phyloP scores from a whole-genome alignment of 2,888 invertebrate species.

The Ichneumoninae sp. region DNA sequence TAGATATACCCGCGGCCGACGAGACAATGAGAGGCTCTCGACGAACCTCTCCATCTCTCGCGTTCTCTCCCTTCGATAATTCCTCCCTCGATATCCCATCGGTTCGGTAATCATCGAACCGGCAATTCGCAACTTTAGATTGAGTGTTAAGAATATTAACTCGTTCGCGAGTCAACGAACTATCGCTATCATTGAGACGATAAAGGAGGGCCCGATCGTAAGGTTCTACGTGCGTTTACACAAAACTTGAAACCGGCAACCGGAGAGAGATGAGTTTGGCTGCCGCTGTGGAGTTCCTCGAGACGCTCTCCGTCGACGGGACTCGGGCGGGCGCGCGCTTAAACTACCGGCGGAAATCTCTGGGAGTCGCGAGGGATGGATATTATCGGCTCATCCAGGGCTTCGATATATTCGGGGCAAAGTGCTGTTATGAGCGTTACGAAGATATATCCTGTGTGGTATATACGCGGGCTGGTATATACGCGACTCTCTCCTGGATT shows the following conservation, averaged over 20 bases:
- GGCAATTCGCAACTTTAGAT: constrained; percentile 57
- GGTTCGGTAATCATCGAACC: constrained; percentile 48
- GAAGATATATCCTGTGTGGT: not conserved
- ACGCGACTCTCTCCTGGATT: not conserved
- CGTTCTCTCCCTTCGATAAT: constrained; percentile 26
- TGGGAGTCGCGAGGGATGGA: constrained; percentile 26
- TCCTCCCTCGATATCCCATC: constrained; percentile 17
- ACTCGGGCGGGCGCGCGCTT: not conserved
- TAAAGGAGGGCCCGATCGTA: not conserved
- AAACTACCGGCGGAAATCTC: constrained; percentile 30
- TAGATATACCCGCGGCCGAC: not conserved
- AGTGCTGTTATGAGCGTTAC: constrained; percentile 15
- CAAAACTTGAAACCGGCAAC: constrained; percentile 44
- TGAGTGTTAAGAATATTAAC: constrained; percentile 55
- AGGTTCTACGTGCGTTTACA: constrained; percentile 48
- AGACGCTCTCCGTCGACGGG: constrained; percentile 24
- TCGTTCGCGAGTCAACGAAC: constrained; percentile 57
- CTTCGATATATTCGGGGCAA: constrained; percentile 32
- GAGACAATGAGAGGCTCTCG: constrained; percentile 11
- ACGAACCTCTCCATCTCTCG: not conserved
- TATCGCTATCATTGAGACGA: constrained; percentile 2
- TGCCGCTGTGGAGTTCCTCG: constrained; percentile 43
- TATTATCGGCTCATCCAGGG: constrained; percentile 46
- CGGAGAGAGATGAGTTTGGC: constrained; percentile 47
- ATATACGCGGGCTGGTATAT: not conserved